Conservation (phyloP, 2,797 vertebrate genomes). For the Clarias pachynema region DNA sequence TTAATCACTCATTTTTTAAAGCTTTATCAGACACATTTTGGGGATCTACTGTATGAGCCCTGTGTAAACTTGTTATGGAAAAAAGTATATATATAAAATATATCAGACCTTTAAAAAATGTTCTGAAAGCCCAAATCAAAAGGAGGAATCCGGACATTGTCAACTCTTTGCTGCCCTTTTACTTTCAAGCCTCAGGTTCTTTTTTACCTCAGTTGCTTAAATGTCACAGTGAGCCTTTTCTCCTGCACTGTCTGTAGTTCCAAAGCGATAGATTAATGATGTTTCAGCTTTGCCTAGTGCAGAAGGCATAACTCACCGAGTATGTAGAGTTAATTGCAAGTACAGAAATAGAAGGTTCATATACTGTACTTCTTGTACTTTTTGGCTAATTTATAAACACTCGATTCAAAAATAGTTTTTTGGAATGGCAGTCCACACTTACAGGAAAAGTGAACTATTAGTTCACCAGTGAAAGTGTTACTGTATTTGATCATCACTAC, state of each 20-base stretch:
- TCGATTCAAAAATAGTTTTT: too few relatives aligned
- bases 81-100: too few relatives aligned
- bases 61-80: too few relatives aligned
- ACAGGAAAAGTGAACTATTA: too few relatives aligned
- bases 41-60: too few relatives aligned
- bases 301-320: not conserved
- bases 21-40: too few relatives aligned
- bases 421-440: too few relatives aligned
- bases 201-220: constrained; percentile 10
- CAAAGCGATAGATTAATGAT: not conserved
- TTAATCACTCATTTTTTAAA: too few relatives aligned
- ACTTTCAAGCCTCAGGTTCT: not conserved
- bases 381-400: too few relatives aligned
- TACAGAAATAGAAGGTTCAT: not conserved
- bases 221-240: not conserved
- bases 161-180: not conserved
- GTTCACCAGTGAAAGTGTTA: too few relatives aligned
- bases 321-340: not conserved
- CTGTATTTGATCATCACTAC: too few relatives aligned
- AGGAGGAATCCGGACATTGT: not conserved
- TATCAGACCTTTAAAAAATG: not conserved
- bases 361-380: too few relatives aligned
- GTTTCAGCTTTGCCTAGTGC: not conserved
- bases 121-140: not conserved
- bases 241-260: not conserved